A percentile compares a stretch with the other conserved stretches of the same genome.
Evolutionary conservation across 2,797 vertebrate species (phyloP).

Genomic region (Pelodytes ibericus): DNA sequence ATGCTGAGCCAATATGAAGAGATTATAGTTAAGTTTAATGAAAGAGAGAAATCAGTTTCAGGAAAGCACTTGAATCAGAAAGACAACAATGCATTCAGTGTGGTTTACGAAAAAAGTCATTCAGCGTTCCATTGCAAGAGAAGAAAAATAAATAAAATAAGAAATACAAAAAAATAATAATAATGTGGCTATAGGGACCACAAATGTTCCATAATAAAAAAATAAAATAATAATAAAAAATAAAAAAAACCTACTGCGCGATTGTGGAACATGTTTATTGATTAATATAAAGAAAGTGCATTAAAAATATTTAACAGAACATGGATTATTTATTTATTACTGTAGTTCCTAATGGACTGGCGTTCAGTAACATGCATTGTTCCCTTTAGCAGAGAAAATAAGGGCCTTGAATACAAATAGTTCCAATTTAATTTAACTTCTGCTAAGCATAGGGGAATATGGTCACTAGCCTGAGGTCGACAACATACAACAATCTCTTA

Average conservation of each 20-base stretch:
- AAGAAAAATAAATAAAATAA: not conserved
- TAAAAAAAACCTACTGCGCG: not conserved
- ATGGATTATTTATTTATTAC: not conserved
- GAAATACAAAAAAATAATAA: not conserved
- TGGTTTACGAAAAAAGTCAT: not conserved
- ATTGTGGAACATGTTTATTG: conserved; percentile 5
- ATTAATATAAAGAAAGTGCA: conserved; percentile 4
- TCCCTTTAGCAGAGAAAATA: not conserved
- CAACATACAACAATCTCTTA: not conserved
- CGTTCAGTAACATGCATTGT: not conserved
- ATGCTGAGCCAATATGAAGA: conserved; percentile 16
- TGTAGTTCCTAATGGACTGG: not conserved
- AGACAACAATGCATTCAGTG: not conserved
- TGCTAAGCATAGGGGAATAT: not conserved
- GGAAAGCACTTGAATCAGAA: conserved; percentile 13
- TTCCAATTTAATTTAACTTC: not conserved
- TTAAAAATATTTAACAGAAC: not conserved
- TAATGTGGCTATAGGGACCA: not conserved
- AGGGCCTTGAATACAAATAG: not conserved
- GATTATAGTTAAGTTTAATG: conserved; percentile 45
- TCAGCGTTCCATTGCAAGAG: not conserved
- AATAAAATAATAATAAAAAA: not conserved
- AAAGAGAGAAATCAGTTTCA: conserved; percentile 54
- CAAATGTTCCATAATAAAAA: not conserved
- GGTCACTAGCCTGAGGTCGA: not conserved